Evolutionary conservation across 1,140 invertebrate species (phyloP).

Genomic region (Zaprionus kolodkinae): DNA sequence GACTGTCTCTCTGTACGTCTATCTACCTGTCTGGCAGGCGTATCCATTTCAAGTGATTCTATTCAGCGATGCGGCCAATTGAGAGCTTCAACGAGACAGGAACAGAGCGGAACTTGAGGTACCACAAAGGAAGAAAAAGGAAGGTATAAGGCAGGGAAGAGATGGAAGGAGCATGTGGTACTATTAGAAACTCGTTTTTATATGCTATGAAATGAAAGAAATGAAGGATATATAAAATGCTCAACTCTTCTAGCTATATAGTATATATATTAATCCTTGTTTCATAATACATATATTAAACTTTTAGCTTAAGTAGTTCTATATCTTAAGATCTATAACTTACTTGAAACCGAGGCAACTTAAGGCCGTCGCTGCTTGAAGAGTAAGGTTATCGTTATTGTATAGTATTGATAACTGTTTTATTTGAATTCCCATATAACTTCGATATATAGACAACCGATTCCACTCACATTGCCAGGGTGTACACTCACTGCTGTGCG

Average conservation of each 20-base stretch:
- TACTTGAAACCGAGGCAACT: neutral
- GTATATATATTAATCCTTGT: too few species aligned
- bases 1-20: neutral
- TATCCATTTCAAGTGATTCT: slow-evolving; percentile 49
- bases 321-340: neutral
- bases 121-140: neutral
- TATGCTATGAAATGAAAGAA: too few species aligned
- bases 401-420: neutral
- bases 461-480: neutral
- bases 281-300: too few species aligned
- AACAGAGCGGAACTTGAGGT: slow-evolving; percentile 20
- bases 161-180: too few species aligned
- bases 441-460: neutral
- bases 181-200: too few species aligned
- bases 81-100: slow-evolving; percentile 1
- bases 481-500: neutral
- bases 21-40: slow-evolving; percentile 13
- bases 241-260: too few species aligned
- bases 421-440: neutral
- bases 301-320: neutral
- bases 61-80: slow-evolving; percentile 40
- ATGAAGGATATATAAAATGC: too few species aligned
- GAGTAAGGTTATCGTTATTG: slow-evolving; percentile 29
- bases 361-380: neutral
- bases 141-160: neutral